These are phyloP conservation scores for Scophthalmus maximus DNA, from an alignment of 2,113 vertebrate genomes.

Conservation along the genomic window DNA sequence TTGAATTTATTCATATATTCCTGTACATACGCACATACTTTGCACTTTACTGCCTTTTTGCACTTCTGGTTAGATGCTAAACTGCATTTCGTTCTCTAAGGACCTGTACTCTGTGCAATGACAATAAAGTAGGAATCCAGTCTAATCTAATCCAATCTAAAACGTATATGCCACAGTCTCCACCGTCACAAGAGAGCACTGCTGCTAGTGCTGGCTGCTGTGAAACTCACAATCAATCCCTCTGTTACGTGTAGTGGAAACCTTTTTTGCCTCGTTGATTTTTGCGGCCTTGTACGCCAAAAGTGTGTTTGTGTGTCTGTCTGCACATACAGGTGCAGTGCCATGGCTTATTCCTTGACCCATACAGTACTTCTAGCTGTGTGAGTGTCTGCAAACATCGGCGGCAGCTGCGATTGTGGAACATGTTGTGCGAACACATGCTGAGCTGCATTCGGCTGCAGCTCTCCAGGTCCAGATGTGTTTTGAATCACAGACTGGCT, in stretches of 20 bases:
- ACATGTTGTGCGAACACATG: constrained; percentile 66
- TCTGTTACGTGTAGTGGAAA: constrained; percentile 28
- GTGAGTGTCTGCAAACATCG: constrained; percentile 11
- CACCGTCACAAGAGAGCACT: constrained; percentile 9
- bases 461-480: constrained; percentile 71
- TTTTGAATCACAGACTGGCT: constrained; percentile 66
- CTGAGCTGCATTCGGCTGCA: constrained; percentile 42
- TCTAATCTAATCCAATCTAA: too few species aligned
- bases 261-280: constrained; percentile 20
- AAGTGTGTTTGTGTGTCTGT: neutral
- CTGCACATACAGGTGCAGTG: neutral
- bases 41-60: too few species aligned
- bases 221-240: constrained; percentile 30
- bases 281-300: neutral
- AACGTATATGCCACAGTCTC: constrained; percentile 16
- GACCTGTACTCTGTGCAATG: too few species aligned
- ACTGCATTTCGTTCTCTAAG: too few species aligned
- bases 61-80: too few species aligned
- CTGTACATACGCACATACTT: too few species aligned
- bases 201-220: constrained; percentile 11
- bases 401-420: constrained; percentile 44
- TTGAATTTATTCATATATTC: too few species aligned
- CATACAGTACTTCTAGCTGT: neutral
- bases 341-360: neutral
- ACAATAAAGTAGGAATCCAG: too few species aligned